A percentile compares a stretch with the other conserved stretches of the same genome.
Conservation (phyloP, 2,113 vertebrate genomes). For the Montifringilla adamsi region DNA sequence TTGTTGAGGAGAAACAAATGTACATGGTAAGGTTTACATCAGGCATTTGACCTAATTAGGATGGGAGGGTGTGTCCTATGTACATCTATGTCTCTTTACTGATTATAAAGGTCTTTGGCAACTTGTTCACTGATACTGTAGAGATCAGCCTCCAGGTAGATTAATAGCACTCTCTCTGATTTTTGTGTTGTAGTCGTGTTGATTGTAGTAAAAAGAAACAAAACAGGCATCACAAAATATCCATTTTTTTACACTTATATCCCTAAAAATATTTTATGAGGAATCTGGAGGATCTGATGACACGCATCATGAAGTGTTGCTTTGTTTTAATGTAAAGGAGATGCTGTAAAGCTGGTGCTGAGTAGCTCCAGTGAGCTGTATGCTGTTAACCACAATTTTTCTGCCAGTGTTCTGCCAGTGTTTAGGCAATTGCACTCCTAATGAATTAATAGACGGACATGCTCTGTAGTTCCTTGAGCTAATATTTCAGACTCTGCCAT, state of each 20-base stretch:
- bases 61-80: neutral
- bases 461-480: slow-evolving; percentile 25
- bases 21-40: neutral
- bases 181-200: neutral
- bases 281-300: neutral
- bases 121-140: neutral
- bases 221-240: neutral
- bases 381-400: slow-evolving; percentile 17
- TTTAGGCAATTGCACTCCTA: slow-evolving; percentile 17
- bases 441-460: slow-evolving; percentile 28
- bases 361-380: neutral
- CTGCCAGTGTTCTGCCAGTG: neutral
- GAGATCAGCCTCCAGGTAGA: neutral
- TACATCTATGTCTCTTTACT: neutral
- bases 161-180: neutral
- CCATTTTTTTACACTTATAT: neutral
- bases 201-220: neutral
- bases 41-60: neutral
- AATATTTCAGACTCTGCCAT: slow-evolving; percentile 41
- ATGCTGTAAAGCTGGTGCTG: neutral
- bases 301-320: neutral
- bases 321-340: neutral
- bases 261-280: neutral
- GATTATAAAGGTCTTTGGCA: neutral
- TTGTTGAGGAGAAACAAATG: neutral